Conservation (phyloP, 2,888 invertebrate species). For the Lochmaea crataegi region DNA sequence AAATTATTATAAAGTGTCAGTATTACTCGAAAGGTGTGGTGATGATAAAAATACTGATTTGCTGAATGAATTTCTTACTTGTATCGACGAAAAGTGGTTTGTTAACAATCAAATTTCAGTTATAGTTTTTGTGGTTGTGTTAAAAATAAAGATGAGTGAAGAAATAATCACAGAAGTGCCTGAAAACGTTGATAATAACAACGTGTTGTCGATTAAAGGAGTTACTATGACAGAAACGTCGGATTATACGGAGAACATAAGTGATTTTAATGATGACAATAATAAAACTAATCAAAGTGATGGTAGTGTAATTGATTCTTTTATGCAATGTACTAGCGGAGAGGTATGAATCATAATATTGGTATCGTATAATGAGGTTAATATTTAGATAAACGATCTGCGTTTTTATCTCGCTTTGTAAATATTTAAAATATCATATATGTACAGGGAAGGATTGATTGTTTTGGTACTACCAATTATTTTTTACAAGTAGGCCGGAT, state of each 20-base stretch:
- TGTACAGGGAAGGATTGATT: background rate
- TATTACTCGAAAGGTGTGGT: slow-evolving; percentile 22
- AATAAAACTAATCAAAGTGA: slow-evolving; percentile 40
- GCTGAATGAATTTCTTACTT: background rate
- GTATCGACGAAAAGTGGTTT: background rate
- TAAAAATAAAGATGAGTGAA: slow-evolving; percentile 15
- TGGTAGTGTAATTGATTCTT: slow-evolving; percentile 57
- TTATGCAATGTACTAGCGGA: slow-evolving; percentile 57
- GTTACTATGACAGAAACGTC: slow-evolving; percentile 51
- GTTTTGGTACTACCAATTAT: too few species aligned
- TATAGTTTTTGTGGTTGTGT: background rate
- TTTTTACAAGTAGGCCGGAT: too few species aligned
- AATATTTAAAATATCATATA: background rate
- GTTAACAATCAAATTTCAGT: too few species aligned
- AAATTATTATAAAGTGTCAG: background rate
- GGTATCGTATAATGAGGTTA: background rate
- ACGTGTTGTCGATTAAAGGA: slow-evolving; percentile 40
- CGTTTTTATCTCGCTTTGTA: background rate
- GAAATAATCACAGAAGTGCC: background rate
- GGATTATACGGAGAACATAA: slow-evolving; percentile 45
- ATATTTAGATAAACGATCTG: slow-evolving; percentile 13
- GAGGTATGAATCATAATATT: slow-evolving; percentile 53
- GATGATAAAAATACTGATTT: background rate
- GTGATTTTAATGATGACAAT: slow-evolving; percentile 28
- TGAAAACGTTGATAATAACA: slow-evolving; percentile 12